A percentile compares a stretch with the other conserved stretches of the same genome.
Evolutionary conservation across 92 coral and sea anemone genomes (phyloP).

Genomic region (Montipora capitata): DNA sequence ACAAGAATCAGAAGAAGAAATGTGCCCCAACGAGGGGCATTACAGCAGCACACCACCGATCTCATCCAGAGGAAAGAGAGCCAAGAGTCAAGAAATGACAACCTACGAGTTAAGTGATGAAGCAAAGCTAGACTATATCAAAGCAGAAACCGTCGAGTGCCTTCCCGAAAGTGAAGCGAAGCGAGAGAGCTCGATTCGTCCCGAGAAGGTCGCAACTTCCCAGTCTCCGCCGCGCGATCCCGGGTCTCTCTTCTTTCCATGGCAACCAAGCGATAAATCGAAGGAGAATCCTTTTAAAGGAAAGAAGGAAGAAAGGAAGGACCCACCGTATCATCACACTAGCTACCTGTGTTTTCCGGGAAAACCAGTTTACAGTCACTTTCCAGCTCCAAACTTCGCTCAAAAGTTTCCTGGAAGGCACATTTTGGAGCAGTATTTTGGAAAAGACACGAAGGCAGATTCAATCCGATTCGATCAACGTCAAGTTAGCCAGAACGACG

Average conservation of each 20-base stretch:
- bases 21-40: neutral
- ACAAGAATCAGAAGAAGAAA: conserved; percentile 22
- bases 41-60: neutral
- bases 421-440: neutral
- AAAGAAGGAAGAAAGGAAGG: neutral
- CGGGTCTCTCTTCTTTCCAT: conserved; percentile 16
- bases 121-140: neutral
- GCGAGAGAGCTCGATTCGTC: neutral
- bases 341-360: neutral
- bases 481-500: neutral
- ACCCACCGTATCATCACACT: neutral
- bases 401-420: neutral
- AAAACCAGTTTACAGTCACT: conserved; percentile 7
- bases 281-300: conserved; percentile 3
- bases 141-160: neutral
- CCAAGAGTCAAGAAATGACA: neutral
- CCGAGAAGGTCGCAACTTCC: neutral
- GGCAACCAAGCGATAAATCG: conserved; percentile 12
- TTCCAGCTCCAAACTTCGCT: neutral
- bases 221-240: neutral
- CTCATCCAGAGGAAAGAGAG: neutral
- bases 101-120: neutral
- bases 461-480: neutral
- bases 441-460: neutral
- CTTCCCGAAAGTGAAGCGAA: neutral